Conservation (phyloP, 2,797 vertebrate species). For the Helicolenus hilgendorfi region DNA sequence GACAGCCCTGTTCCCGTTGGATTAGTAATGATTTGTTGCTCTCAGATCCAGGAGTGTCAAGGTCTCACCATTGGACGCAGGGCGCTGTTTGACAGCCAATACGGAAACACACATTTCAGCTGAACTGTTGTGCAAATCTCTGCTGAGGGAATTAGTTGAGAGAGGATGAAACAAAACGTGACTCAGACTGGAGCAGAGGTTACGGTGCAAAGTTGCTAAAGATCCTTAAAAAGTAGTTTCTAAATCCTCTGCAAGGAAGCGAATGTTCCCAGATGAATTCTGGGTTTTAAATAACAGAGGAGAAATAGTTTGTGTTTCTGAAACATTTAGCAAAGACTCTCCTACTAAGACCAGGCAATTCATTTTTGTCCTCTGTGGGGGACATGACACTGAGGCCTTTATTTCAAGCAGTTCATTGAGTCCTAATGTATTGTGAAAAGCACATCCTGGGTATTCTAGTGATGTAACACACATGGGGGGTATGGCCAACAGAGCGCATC, state of each 20-base stretch:
- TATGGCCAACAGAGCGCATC: background rate
- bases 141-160: constrained; percentile 2
- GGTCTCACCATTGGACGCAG: background rate
- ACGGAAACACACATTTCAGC: constrained; percentile 37
- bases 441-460: background rate
- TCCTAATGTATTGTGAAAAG: background rate
- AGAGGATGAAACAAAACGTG: constrained; percentile 21
- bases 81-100: constrained; percentile 40
- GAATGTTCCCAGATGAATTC: background rate
- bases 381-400: background rate
- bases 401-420: background rate
- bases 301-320: background rate
- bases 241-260: background rate
- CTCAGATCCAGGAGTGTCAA: constrained; percentile 48
- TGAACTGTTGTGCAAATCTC: constrained; percentile 34
- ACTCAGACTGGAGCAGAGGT: background rate
- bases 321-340: background rate
- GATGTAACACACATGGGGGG: background rate
- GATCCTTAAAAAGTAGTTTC: background rate
- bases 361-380: background rate
- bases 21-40: constrained; percentile 57
- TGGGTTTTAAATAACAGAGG: background rate
- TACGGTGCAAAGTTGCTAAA: background rate
- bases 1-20: constrained; percentile 33
- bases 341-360: no score